Conservation (phyloP, 2,888 invertebrate genomes). For the Napeogenes inachia region DNA sequence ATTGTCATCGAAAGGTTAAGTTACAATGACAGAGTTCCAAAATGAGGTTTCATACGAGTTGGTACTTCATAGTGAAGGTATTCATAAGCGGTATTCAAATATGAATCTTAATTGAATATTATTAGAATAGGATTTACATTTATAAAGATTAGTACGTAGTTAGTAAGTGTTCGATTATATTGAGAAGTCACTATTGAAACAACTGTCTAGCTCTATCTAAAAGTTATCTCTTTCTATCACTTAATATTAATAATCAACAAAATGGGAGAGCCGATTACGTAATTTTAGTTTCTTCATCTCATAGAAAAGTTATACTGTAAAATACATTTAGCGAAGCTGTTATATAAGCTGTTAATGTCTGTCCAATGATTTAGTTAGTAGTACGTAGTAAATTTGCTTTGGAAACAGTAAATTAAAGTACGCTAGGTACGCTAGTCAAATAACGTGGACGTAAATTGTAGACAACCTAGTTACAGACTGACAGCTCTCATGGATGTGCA, state of each 20-base stretch:
- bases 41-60: slow-evolving; percentile 44
- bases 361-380: slow-evolving; percentile 30
- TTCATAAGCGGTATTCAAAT: slow-evolving; percentile 20
- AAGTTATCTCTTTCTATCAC: slow-evolving; percentile 1
- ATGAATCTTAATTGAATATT: slow-evolving; percentile 7
- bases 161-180: slow-evolving; percentile 45
- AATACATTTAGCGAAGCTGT: slow-evolving; percentile 19
- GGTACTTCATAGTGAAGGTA: slow-evolving; percentile 43
- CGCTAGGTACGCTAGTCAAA: slow-evolving; percentile 46
- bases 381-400: slow-evolving; percentile 29
- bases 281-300: slow-evolving; percentile 6
- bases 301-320: slow-evolving; percentile 9
- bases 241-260: background rate
- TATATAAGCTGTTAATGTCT: slow-evolving; percentile 24
- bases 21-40: slow-evolving; percentile 53
- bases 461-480: slow-evolving; percentile 62
- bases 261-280: background rate
- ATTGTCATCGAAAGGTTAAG: slow-evolving; percentile 49
- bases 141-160: slow-evolving; percentile 22
- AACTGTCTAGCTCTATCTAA: slow-evolving; percentile 10
- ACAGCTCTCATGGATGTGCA: slow-evolving; percentile 35
- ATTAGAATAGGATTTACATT: slow-evolving; percentile 27
- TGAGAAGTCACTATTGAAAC: slow-evolving; percentile 49
- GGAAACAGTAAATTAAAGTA: slow-evolving; percentile 22
- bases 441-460: slow-evolving; percentile 58